Conservation (phyloP, 1,140 invertebrate species). For the Pectinophora gossypiella region DNA sequence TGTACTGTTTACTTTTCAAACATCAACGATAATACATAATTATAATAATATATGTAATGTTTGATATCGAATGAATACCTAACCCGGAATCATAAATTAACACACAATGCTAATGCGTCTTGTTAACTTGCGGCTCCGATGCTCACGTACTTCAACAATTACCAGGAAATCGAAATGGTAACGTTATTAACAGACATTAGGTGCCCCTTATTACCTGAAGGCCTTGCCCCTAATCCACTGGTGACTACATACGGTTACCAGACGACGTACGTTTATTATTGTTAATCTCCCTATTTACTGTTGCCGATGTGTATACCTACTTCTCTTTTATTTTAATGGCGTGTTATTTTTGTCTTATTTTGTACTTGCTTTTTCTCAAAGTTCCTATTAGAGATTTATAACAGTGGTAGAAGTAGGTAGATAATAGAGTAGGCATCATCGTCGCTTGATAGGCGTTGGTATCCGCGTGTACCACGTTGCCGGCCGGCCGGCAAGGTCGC, state of each 20-base stretch:
- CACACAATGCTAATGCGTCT: slow-evolving; percentile 40
- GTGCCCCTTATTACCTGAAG: slow-evolving; percentile 50
- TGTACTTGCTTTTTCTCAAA: too few relatives aligned
- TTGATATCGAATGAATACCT: slow-evolving; percentile 12
- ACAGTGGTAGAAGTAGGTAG: too few relatives aligned
- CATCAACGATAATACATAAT: too few relatives aligned
- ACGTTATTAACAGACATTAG: slow-evolving; percentile 35
- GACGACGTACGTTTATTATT: too few relatives aligned
- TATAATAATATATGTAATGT: neutral
- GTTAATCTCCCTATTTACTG: too few relatives aligned
- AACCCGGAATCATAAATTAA: slow-evolving; percentile 34
- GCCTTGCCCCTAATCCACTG: slow-evolving; percentile 56
- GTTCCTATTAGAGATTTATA: too few relatives aligned
- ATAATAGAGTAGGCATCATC: too few relatives aligned
- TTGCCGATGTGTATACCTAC: slow-evolving; percentile 4
- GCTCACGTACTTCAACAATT: slow-evolving; percentile 27
- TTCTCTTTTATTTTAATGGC: too few relatives aligned
- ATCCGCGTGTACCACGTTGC: slow-evolving; percentile 18
- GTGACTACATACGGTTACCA: neutral
- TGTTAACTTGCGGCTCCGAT: slow-evolving; percentile 28
- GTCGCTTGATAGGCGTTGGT: too few relatives aligned
- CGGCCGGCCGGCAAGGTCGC: slow-evolving; percentile 29
- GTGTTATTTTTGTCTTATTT: too few relatives aligned
- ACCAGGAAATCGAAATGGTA: slow-evolving; percentile 51
- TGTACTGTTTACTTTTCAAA: too few relatives aligned